These are phyloP conservation scores for Aphodius granarius DNA, from an alignment of 2,888 invertebrate genomes.

Conservation along the genomic window DNA sequence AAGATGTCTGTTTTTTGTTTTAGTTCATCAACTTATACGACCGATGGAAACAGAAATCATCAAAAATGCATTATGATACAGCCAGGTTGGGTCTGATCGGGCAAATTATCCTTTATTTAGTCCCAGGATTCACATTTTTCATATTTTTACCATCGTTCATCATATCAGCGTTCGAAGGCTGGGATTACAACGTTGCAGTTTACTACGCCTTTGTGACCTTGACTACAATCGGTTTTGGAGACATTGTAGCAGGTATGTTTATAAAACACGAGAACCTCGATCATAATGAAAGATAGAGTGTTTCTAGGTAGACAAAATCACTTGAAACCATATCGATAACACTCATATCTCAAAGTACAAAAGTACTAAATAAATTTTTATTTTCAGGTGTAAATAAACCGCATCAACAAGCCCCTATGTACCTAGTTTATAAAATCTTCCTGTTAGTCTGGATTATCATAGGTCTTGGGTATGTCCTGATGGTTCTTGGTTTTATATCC, in stretches of 20 bases:
- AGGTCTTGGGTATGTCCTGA: slow-evolving; percentile 86
- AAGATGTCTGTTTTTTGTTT: slow-evolving; percentile 45
- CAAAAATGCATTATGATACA: slow-evolving; percentile 67
- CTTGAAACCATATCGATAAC: background rate
- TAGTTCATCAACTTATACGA: slow-evolving; percentile 78
- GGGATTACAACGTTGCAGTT: slow-evolving; percentile 81
- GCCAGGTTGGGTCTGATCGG: slow-evolving; percentile 73
- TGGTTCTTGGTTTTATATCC: slow-evolving; percentile 86
- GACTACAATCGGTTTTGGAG: slow-evolving; percentile 92
- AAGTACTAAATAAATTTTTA: slow-evolving; percentile 14
- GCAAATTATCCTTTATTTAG: slow-evolving; percentile 80
- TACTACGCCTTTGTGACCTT: slow-evolving; percentile 88
- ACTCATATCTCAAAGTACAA: background rate
- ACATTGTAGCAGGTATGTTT: slow-evolving; percentile 78
- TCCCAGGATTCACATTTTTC: slow-evolving; percentile 87
- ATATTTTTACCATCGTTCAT: slow-evolving; percentile 84
- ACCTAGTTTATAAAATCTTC: slow-evolving; percentile 76
- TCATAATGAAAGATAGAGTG: too few species aligned
- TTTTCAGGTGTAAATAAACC: slow-evolving; percentile 44
- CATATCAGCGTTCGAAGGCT: slow-evolving; percentile 82
- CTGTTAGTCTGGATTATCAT: slow-evolving; percentile 89
- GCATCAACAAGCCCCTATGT: slow-evolving; percentile 62
- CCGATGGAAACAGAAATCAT: slow-evolving; percentile 69
- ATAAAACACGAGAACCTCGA: too few species aligned
- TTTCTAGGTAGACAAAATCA: background rate